phyloP scores from a whole-genome alignment of 2,888 invertebrate genomes.

The Luperina nickerlii region DNA sequence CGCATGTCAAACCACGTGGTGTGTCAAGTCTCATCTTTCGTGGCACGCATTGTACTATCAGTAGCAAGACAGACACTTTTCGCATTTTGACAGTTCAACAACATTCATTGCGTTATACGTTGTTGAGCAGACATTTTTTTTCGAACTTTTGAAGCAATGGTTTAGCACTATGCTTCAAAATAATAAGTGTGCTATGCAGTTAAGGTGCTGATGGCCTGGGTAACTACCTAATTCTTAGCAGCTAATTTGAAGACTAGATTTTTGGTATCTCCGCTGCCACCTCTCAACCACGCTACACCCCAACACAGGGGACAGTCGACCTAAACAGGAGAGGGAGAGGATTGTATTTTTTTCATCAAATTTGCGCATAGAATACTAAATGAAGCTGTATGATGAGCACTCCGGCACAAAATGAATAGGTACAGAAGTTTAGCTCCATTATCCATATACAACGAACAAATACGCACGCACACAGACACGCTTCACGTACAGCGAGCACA shows the following conservation, averaged over 20 bases:
- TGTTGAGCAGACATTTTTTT: background rate
- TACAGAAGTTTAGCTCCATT: conserved; percentile 2
- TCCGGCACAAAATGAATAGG: background rate
- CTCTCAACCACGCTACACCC: conserved; percentile 30
- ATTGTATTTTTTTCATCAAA: conserved; percentile 82
- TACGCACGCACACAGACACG: background rate
- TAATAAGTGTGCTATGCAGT: background rate
- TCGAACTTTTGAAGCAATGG: background rate
- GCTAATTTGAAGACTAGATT: background rate
- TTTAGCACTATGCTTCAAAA: background rate
- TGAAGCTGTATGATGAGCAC: conserved; percentile 69
- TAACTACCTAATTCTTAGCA: background rate
- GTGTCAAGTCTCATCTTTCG: too few species aligned
- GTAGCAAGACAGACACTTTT: too few species aligned
- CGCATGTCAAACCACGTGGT: too few species aligned
- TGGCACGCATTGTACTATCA: too few species aligned
- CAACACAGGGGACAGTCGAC: conserved; percentile 64
- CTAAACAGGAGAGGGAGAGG: conserved; percentile 68
- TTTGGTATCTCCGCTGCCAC: background rate
- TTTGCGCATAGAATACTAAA: conserved; percentile 81
- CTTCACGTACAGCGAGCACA: background rate
- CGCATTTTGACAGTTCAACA: too few species aligned
- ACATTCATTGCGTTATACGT: background rate
- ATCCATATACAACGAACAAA: background rate
- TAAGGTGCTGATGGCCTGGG: background rate